Conservation (phyloP, 2,797 vertebrate genomes). For the Coluber constrictor region DNA sequence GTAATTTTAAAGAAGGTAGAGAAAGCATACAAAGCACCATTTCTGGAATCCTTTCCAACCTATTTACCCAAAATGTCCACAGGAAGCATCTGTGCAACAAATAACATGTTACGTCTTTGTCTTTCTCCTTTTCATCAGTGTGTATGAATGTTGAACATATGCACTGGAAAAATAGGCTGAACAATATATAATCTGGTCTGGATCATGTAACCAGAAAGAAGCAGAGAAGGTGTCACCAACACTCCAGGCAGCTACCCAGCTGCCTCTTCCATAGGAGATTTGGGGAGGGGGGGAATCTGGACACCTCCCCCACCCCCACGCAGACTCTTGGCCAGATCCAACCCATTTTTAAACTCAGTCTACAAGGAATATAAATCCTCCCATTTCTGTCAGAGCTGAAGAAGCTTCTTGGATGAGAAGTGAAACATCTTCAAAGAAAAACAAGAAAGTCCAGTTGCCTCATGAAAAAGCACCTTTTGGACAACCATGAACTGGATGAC, state of each 20-base stretch:
- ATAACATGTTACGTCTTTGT: background rate
- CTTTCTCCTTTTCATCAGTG: background rate
- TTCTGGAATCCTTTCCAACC: background rate
- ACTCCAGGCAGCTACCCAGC: background rate
- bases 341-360: background rate
- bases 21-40: background rate
- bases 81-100: background rate
- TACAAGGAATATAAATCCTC: too few species aligned
- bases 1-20: conserved; percentile 50
- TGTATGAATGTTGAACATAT: background rate
- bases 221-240: background rate
- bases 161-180: background rate
- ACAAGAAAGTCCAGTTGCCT: too few species aligned
- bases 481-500: too few species aligned
- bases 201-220: background rate
- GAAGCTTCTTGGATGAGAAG: too few species aligned
- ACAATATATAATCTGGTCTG: background rate
- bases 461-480: too few species aligned
- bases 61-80: background rate
- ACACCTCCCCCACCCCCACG: too few species aligned
- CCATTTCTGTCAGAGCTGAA: too few species aligned
- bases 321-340: background rate
- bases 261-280: background rate
- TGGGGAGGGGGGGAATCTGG: background rate
- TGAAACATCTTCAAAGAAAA: too few species aligned